A percentile compares a stretch with the other conserved stretches of the same genome.
phyloP scores from a whole-genome alignment of 1,140 invertebrate species.

The Hypsibius dujardini region DNA sequence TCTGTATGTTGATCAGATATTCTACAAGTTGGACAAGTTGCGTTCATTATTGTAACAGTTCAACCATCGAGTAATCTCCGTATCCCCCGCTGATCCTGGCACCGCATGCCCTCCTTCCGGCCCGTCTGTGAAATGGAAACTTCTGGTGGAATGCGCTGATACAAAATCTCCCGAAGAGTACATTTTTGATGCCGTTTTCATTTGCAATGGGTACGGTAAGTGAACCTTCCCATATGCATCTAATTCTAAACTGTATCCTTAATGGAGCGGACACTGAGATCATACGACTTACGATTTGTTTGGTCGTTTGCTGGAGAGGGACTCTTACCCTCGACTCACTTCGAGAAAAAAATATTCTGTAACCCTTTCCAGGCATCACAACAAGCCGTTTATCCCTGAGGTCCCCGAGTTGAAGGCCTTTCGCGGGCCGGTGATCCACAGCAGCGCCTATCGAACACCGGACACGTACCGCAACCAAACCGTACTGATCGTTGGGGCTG shows the following conservation, averaged over 20 bases:
- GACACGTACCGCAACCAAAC: constrained; percentile 43
- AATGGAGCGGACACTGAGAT: not conserved
- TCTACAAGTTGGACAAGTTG: not conserved
- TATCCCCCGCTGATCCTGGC: not conserved
- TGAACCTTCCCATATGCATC: no score
- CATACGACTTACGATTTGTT: no score
- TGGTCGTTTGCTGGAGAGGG: no score
- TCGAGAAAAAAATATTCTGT: not conserved
- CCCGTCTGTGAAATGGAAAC: not conserved
- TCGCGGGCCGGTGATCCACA: not conserved
- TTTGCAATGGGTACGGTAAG: not conserved
- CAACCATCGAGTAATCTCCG: not conserved
- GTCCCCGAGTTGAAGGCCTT: not conserved
- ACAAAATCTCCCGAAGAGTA: not conserved
- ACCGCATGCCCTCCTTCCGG: no score
- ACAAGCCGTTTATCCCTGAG: not conserved
- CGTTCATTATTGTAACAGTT: not conserved
- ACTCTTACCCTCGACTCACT: no score
- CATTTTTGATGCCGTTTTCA: not conserved
- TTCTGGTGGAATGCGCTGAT: not conserved
- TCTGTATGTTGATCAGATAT: no score
- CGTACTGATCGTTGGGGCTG: constrained; percentile 63
- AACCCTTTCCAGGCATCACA: not conserved
- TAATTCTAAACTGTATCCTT: no score
- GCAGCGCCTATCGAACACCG: constrained; percentile 29